A percentile compares a stretch with the other conserved stretches of the same genome.
Evolutionary conservation across 2,888 invertebrate genomes (phyloP).

Genomic region (Rugalucina vietnamica): DNA sequence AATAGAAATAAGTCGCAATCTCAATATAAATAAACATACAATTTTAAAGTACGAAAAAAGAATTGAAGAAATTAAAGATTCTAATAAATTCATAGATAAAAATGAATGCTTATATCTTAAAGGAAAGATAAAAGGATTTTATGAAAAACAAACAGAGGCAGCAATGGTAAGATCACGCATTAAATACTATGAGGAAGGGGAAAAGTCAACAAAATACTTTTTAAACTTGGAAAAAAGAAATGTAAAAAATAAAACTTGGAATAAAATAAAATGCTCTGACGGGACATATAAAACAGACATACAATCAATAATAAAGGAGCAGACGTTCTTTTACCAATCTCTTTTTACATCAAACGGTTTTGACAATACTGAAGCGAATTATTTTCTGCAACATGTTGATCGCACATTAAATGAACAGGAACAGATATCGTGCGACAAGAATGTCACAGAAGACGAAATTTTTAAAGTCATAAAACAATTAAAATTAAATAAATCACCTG

Average conservation of each 20-base stretch:
- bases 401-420: background rate
- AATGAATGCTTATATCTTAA: background rate
- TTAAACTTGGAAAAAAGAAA: background rate
- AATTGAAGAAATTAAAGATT: background rate
- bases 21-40: too few relatives aligned
- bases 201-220: background rate
- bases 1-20: too few relatives aligned
- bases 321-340: background rate
- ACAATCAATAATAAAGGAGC: background rate
- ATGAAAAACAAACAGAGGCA: background rate
- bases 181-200: background rate
- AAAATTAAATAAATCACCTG: background rate
- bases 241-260: background rate
- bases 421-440: background rate
- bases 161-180: background rate
- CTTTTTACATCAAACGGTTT: background rate
- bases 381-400: background rate
- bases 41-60: too few relatives aligned
- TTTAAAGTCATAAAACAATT: background rate
- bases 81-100: background rate
- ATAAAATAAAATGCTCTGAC: background rate
- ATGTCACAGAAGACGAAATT: background rate
- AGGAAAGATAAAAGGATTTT: background rate
- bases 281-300: conserved; percentile 1
- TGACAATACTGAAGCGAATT: background rate